phyloP scores from a whole-genome alignment of 2,888 invertebrate species.

The Arge pagana region DNA sequence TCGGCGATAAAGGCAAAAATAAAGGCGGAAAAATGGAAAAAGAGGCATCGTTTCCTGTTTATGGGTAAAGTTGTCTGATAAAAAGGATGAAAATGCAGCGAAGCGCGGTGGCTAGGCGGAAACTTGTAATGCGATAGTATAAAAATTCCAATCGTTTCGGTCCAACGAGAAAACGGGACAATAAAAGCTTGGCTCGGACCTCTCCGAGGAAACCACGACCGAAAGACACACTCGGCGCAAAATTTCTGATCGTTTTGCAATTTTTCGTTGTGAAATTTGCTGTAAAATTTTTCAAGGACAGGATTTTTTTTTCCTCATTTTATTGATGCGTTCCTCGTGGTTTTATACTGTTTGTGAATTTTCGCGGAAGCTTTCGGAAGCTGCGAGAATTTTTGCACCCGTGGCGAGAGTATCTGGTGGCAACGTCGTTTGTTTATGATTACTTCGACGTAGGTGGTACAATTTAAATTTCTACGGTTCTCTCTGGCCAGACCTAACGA shows the following conservation, averaged over 20 bases:
- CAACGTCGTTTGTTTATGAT: neutral
- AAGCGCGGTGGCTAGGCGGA: neutral
- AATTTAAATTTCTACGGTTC: slow-evolving; percentile 11
- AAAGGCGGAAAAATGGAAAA: slow-evolving; percentile 33
- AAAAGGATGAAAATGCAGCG: slow-evolving; percentile 24
- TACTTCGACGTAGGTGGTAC: neutral
- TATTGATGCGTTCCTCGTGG: too few relatives aligned
- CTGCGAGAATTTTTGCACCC: slow-evolving; percentile 24
- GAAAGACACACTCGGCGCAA: neutral
- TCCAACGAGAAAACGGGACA: slow-evolving; percentile 3
- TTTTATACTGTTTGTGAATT: too few relatives aligned
- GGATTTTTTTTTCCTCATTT: too few relatives aligned
- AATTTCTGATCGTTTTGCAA: neutral
- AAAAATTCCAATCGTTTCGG: slow-evolving; percentile 22
- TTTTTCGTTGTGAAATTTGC: neutral
- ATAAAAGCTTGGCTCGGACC: slow-evolving; percentile 17
- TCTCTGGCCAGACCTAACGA: slow-evolving; percentile 9
- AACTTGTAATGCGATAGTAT: slow-evolving; percentile 18
- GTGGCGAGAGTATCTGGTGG: slow-evolving; percentile 3
- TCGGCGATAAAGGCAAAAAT: slow-evolving; percentile 35
- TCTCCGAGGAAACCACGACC: neutral
- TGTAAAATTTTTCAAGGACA: neutral
- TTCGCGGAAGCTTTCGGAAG: slow-evolving; percentile 23
- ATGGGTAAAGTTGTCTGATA: slow-evolving; percentile 39
- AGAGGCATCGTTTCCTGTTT: slow-evolving; percentile 33